Percentiles rank a stretch among this genome's conserved stretches.
Conservation (phyloP, 2,797 vertebrate species). For the Taeniopygia guttata region DNA sequence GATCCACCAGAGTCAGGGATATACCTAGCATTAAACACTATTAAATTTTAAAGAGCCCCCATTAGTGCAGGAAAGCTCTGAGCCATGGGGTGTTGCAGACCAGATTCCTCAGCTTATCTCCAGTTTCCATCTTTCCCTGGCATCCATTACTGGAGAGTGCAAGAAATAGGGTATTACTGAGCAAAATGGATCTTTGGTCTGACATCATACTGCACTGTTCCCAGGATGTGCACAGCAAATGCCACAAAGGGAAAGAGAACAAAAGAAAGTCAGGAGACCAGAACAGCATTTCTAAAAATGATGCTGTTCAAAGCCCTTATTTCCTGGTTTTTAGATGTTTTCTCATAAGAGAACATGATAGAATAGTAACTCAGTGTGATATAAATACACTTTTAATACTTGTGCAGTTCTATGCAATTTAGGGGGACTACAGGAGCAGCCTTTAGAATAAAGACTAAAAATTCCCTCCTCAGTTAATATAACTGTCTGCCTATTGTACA, state of each 20-base stretch:
- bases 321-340: background rate
- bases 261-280: background rate
- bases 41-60: background rate
- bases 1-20: background rate
- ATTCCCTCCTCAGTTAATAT: background rate
- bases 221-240: background rate
- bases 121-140: background rate
- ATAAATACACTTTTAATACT: background rate
- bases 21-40: background rate
- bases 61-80: background rate
- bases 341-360: background rate
- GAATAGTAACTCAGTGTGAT: background rate
- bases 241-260: background rate
- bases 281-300: background rate
- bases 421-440: background rate
- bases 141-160: background rate
- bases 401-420: background rate
- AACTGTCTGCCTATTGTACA: background rate
- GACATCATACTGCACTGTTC: accelerated
- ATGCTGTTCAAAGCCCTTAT: background rate
- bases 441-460: background rate
- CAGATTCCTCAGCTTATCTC: background rate
- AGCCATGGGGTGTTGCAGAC: background rate
- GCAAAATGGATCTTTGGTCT: background rate
- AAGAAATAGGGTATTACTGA: background rate